Conservation (phyloP, 2,113 vertebrate genomes). For the Cygnus atratus region DNA sequence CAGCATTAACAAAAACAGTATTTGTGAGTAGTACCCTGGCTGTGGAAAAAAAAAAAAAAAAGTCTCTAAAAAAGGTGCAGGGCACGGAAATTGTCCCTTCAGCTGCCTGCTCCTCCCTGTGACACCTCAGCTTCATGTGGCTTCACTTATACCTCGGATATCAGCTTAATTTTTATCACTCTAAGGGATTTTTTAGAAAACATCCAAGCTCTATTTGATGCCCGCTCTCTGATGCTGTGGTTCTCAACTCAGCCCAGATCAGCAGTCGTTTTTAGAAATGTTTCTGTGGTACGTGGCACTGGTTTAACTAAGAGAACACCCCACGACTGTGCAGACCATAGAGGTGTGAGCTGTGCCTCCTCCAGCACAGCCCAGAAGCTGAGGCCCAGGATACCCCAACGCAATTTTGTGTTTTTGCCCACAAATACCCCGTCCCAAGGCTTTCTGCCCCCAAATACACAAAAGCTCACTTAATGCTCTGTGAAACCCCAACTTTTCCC, state of each 20-base stretch:
- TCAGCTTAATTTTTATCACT: not conserved
- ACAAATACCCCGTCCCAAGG: too few species aligned
- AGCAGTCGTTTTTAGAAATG: not conserved
- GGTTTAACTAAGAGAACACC: not conserved
- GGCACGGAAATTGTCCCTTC: not conserved
- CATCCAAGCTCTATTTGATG: rapidly evolving
- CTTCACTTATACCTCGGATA: not conserved
- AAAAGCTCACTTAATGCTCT: not conserved
- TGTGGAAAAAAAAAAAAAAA: not conserved
- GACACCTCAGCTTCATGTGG: not conserved
- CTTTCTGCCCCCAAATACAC: not conserved
- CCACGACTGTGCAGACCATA: too few species aligned
- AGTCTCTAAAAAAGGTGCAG: not conserved
- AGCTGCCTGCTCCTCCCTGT: not conserved
- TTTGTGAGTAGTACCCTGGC: not conserved
- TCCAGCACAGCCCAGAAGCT: not conserved
- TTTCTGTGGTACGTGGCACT: not conserved
- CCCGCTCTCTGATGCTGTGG: rapidly evolving
- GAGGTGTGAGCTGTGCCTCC: rapidly evolving
- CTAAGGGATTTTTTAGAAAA: not conserved
- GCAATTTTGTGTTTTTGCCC: not conserved
- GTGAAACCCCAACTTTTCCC: not conserved
- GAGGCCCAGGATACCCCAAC: rapidly evolving
- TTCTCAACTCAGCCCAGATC: not conserved
- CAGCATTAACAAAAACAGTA: not conserved